Conservation (phyloP, 2,113 vertebrate genomes). For the Ursus arctos region DNA sequence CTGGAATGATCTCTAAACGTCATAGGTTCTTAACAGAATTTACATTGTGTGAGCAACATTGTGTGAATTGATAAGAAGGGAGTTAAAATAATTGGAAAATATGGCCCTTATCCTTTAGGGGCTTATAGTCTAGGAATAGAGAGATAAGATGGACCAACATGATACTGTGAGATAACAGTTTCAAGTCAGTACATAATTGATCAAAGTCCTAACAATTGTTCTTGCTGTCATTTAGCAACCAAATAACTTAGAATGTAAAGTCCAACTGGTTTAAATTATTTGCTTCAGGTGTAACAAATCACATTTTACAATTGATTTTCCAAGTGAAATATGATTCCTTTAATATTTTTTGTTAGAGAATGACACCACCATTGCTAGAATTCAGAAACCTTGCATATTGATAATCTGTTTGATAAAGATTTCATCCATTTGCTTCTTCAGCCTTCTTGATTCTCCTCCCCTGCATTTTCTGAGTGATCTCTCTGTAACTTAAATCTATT, state of each 20-base stretch:
- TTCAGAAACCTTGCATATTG: background rate
- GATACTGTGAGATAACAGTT: background rate
- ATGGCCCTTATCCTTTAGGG: background rate
- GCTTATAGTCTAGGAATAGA: background rate
- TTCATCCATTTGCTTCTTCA: background rate
- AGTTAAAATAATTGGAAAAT: constrained; percentile 42
- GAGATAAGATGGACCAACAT: background rate
- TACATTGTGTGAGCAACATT: background rate
- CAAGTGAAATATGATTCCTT: background rate
- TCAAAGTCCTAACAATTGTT: constrained; percentile 15
- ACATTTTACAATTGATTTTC: constrained; percentile 44
- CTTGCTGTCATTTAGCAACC: background rate
- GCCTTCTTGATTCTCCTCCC: background rate
- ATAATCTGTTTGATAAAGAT: background rate
- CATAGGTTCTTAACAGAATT: constrained; percentile 44
- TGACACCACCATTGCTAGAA: background rate
- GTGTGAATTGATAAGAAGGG: background rate
- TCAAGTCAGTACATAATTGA: constrained; percentile 2
- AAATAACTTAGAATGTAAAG: constrained; percentile 20
- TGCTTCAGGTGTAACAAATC: background rate
- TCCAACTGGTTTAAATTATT: constrained; percentile 3
- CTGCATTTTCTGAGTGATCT: background rate
- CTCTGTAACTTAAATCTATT: constrained; percentile 7
- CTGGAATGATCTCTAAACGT: constrained; percentile 8
- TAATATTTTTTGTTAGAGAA: background rate